These are phyloP conservation scores for Agrotis puta DNA, from an alignment of 2,888 invertebrate genomes.

Conservation along the genomic window DNA sequence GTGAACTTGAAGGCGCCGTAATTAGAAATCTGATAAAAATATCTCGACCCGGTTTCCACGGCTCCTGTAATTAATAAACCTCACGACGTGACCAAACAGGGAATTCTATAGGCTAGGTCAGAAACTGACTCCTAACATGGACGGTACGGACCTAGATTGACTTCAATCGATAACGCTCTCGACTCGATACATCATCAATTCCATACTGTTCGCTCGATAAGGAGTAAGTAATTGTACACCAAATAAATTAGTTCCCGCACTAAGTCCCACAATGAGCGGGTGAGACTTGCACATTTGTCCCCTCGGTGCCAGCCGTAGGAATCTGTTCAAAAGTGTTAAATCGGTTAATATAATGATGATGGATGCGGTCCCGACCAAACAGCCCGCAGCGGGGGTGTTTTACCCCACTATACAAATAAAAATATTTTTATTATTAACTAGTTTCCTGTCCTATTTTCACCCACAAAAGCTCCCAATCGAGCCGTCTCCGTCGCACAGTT, in stretches of 20 bases:
- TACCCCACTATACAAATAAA: slow-evolving; percentile 90
- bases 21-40: slow-evolving; percentile 78
- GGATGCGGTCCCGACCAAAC: slow-evolving; percentile 88
- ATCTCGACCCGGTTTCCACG: slow-evolving; percentile 78
- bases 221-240: slow-evolving; percentile 66
- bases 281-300: slow-evolving; percentile 69
- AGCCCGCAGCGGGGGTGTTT: slow-evolving; percentile 91
- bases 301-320: slow-evolving; percentile 78
- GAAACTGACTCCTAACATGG: slow-evolving; percentile 79
- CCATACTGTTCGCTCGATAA: slow-evolving; percentile 60
- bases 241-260: slow-evolving; percentile 64
- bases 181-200: slow-evolving; percentile 73
- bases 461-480: slow-evolving; percentile 72
- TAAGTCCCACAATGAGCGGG: slow-evolving; percentile 51
- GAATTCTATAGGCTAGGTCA: slow-evolving; percentile 78
- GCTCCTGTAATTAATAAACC: slow-evolving; percentile 81
- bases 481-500: slow-evolving; percentile 82
- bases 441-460: slow-evolving; percentile 82
- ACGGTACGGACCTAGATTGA: slow-evolving; percentile 71
- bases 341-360: slow-evolving; percentile 91
- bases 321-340: slow-evolving; percentile 91
- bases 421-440: slow-evolving; percentile 91
- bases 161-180: slow-evolving; percentile 69
- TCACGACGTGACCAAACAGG: slow-evolving; percentile 79
- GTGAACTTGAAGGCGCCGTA: slow-evolving; percentile 72